phyloP scores from a whole-genome alignment of 2,113 vertebrate genomes.

The Anguilla japonica region DNA sequence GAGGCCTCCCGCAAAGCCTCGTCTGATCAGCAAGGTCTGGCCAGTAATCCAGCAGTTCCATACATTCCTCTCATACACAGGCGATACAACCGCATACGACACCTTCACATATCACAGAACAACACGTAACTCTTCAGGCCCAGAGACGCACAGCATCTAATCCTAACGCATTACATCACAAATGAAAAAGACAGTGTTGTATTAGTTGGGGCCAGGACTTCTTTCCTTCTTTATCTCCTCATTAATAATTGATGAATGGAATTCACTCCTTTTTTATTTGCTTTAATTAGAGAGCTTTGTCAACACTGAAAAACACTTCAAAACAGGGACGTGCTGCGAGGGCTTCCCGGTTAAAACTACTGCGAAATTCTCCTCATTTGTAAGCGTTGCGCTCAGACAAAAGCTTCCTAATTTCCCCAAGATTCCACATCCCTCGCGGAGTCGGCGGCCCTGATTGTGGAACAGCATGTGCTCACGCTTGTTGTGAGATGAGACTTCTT shows the following conservation, averaged over 20 bases:
- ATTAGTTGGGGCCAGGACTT: conserved; percentile 1
- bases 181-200: neutral
- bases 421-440: neutral
- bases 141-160: neutral
- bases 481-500: neutral
- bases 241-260: conserved; percentile 27
- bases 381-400: conserved; percentile 18
- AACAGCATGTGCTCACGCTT: neutral
- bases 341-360: conserved; percentile 14
- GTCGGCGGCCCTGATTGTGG: conserved; percentile 3
- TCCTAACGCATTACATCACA: neutral
- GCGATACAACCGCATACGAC: neutral
- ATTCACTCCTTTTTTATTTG: conserved; percentile 26
- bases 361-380: conserved; percentile 19
- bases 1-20: neutral
- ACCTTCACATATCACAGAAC: neutral
- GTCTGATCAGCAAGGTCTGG: neutral
- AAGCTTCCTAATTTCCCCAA: conserved; percentile 20
- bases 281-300: conserved; percentile 32
- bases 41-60: neutral
- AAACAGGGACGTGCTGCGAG: conserved; percentile 16
- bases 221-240: conserved; percentile 18
- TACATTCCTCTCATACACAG: neutral
- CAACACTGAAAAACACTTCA: conserved; percentile 23
- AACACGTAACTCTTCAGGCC: neutral